Evolutionary conservation across 1,140 invertebrate species (phyloP), one percentile per base, ranked within the genome.

Genomic region (Drosophila ananassae): DNA sequence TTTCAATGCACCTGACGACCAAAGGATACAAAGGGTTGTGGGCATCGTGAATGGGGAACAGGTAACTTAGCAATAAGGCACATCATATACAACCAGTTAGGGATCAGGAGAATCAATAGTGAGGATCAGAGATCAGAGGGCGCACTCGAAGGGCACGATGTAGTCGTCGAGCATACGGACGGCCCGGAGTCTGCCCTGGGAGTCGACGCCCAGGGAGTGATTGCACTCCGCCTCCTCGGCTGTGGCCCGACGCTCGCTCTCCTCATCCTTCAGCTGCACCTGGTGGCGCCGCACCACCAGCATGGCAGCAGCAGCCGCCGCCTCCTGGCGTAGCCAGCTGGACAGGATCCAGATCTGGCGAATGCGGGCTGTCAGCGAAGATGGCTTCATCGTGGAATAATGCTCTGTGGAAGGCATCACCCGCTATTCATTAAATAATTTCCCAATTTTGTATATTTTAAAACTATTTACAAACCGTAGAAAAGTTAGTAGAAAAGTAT

Each of bases 91-190:
- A 7, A 58, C 41, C 44, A 34, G 5, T 17, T 3, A n/a, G 12
- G 12, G 41, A 58, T 32, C 41, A 13, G 41, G 9, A n/a, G n/a
- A n/a, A n/a, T n/a, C n/a, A n/a, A n/a, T n/a, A 5, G 46, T 2
- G 13, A 10, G 7, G 21, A 30, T 39, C 54, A 83, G 30, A 82
- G 21, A 30, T 39, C 54, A 83, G 30, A 82, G 10, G 7, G 74
- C 55, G 37, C 75, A 87, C 44, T 87, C 82, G 12, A 62, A 55
- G 6, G 82, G 82, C 48, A 87, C 56, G 9, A 87, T 44, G 25
- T 87, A 87, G 24, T 87, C 83, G 51, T 87, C 82, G 21, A 87
- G 34, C 1, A 87, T 8, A 5, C 82, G 83, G 8, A 87, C 74
- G 6, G 57, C 13, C 2, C 75, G 71, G n/a, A 87, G 30, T 7